Evolutionary conservation across 2,113 vertebrate species (phyloP).

Genomic region (Chaenocephalus aceratus): DNA sequence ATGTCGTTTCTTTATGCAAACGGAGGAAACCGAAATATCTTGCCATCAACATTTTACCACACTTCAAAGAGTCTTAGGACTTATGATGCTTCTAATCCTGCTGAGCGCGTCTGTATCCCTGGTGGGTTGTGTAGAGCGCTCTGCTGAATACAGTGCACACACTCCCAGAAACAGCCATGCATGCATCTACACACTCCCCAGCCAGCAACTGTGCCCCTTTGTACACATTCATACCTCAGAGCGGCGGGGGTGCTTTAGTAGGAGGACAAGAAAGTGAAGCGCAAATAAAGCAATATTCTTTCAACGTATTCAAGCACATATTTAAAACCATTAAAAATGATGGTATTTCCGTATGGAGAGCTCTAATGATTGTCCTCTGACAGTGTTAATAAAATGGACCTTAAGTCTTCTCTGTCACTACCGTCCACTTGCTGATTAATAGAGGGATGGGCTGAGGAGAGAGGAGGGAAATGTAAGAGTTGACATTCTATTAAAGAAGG

Average conservation of each 20-base stretch:
- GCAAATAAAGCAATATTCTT: neutral
- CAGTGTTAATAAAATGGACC: constrained; percentile 24
- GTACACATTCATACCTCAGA: constrained; percentile 14
- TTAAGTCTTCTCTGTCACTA: neutral
- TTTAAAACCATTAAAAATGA: neutral
- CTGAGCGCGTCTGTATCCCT: constrained; percentile 56
- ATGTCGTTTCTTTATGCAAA: constrained; percentile 10
- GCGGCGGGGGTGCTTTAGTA: neutral
- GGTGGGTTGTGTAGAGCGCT: constrained; percentile 50
- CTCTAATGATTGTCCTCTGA: neutral
- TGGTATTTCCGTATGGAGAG: neutral
- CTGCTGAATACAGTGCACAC: constrained; percentile 43
- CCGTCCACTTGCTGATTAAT: constrained; percentile 42
- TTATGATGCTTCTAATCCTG: constrained; percentile 65
- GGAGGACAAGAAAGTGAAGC: neutral
- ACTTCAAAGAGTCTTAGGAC: constrained; percentile 49
- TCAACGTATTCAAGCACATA: neutral
- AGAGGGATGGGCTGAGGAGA: constrained; percentile 32
- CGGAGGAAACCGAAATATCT: neutral
- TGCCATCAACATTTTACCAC: constrained; percentile 32
- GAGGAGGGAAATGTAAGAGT: constrained; percentile 42
- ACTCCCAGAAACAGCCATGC: constrained; percentile 42
- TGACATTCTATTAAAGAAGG: constrained; percentile 59
- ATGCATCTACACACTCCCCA: constrained; percentile 37
- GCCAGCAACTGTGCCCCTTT: constrained; percentile 39